A percentile compares a stretch with the other conserved stretches of the same genome.
Evolutionary conservation across 2,888 invertebrate genomes (phyloP).

Genomic region (Apamea crenata): DNA sequence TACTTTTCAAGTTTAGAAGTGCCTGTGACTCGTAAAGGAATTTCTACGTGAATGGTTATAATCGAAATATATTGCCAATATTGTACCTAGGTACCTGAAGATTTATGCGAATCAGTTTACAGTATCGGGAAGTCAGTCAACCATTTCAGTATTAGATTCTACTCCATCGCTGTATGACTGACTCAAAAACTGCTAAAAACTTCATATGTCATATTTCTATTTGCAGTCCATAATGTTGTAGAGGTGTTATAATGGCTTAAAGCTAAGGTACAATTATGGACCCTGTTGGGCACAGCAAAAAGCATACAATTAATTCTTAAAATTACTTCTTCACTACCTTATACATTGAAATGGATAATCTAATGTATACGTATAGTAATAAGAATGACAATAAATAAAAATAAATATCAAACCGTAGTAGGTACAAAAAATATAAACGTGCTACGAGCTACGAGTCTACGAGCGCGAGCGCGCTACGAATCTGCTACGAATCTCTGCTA

Average conservation of each 20-base stretch:
- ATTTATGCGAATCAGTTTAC: not conserved
- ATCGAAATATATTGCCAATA: conserved; percentile 3
- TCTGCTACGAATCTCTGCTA: conserved; percentile 14
- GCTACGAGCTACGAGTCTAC: conserved; percentile 26
- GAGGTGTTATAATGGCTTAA: too few relatives aligned
- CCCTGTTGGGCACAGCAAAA: too few relatives aligned
- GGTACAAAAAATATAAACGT: not conserved
- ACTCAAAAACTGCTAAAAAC: not conserved
- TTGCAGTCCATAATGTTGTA: too few relatives aligned
- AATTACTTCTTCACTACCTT: not conserved
- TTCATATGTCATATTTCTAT: too few relatives aligned
- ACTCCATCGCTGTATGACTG: not conserved
- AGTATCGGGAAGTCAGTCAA: not conserved
- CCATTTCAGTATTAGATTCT: not conserved
- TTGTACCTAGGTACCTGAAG: not conserved
- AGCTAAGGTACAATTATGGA: too few relatives aligned
- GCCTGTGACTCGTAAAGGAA: conserved; percentile 9
- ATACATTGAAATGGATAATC: not conserved
- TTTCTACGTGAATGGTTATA: conserved; percentile 13
- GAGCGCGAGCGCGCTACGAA: conserved; percentile 30
- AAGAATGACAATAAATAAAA: not conserved
- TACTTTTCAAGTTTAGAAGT: conserved; percentile 28
- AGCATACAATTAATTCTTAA: too few relatives aligned
- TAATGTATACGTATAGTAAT: not conserved
- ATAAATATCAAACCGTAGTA: not conserved